Evolutionary conservation across 2,888 invertebrate genomes (phyloP).

Genomic region (Catotricha subobsoleta): DNA sequence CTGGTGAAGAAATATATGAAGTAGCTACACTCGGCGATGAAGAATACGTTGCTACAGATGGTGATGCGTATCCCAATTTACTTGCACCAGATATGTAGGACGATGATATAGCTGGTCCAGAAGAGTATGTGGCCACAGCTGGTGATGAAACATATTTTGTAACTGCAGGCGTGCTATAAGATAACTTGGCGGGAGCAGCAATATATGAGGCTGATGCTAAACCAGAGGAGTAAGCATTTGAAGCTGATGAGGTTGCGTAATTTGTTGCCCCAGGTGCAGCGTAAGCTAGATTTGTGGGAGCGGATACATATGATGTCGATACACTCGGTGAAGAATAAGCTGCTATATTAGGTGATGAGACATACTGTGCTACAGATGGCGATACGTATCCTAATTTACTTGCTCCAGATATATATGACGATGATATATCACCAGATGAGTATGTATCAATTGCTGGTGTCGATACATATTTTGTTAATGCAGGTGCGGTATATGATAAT

Average conservation of each 20-base stretch:
- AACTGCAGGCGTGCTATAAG: not conserved
- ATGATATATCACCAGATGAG: not conserved
- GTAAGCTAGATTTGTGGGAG: slow-evolving; percentile 13
- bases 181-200: no score
- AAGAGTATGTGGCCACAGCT: no score
- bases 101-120: not conserved
- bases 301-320: slow-evolving; percentile 23
- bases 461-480: slow-evolving; percentile 13
- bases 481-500: slow-evolving; percentile 13
- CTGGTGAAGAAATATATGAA: slow-evolving; percentile 12
- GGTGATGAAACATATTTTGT: slow-evolving; percentile 1
- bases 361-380: slow-evolving; percentile 25
- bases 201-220: no score
- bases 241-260: no score
- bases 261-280: no score
- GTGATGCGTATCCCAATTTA: slow-evolving; percentile 10
- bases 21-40: slow-evolving; percentile 14
- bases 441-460: slow-evolving; percentile 14
- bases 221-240: no score
- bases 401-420: slow-evolving; percentile 1
- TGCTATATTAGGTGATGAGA: not conserved
- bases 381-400: slow-evolving; percentile 14
- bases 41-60: slow-evolving; percentile 13
- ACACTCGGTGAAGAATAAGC: slow-evolving; percentile 22
- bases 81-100: not conserved